phyloP scores from a whole-genome alignment of 2,797 vertebrate genomes.

The Miichthys miiuy region DNA sequence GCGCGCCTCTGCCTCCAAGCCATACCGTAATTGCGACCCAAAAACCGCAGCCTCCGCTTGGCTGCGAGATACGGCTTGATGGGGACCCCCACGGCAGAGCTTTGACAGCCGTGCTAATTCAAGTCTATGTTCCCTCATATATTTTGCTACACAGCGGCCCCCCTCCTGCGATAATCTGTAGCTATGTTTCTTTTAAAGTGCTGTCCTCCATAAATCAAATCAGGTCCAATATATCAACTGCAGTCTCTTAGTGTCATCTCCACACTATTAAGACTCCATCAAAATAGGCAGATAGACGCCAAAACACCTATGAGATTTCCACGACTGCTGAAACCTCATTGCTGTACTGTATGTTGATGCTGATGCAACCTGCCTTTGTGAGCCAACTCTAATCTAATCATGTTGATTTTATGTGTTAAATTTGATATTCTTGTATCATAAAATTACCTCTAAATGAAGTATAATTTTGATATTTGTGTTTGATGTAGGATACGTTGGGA shows the following conservation, averaged over 20 bases:
- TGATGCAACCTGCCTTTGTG: slow-evolving; percentile 30
- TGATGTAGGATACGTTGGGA: slow-evolving; percentile 63
- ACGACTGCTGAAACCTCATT: slow-evolving; percentile 26
- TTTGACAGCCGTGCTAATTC: slow-evolving; percentile 83
- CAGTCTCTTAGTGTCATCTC: slow-evolving; percentile 48
- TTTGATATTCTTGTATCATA: slow-evolving; percentile 59
- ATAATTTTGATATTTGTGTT: slow-evolving; percentile 69
- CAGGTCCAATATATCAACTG: slow-evolving; percentile 26
- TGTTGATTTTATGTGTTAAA: slow-evolving; percentile 46
- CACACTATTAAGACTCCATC: slow-evolving; percentile 37
- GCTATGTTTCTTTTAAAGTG: slow-evolving; percentile 56
- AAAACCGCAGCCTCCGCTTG: slow-evolving; percentile 75
- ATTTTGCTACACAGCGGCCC: slow-evolving; percentile 40
- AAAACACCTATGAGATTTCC: slow-evolving; percentile 12
- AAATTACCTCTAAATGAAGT: slow-evolving; percentile 63
- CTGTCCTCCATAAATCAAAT: slow-evolving; percentile 56
- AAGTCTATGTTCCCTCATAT: slow-evolving; percentile 59
- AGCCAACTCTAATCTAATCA: slow-evolving; percentile 58
- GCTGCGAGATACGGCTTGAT: slow-evolving; percentile 73
- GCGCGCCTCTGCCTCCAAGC: slow-evolving; percentile 72
- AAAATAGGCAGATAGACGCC: slow-evolving; percentile 16
- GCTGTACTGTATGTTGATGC: neutral
- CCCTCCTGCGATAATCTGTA: slow-evolving; percentile 59
- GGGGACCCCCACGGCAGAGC: slow-evolving; percentile 62
- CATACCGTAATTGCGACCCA: slow-evolving; percentile 68